phyloP scores from a whole-genome alignment of 2,888 invertebrate species.

The Meiosimyza decipiens region DNA sequence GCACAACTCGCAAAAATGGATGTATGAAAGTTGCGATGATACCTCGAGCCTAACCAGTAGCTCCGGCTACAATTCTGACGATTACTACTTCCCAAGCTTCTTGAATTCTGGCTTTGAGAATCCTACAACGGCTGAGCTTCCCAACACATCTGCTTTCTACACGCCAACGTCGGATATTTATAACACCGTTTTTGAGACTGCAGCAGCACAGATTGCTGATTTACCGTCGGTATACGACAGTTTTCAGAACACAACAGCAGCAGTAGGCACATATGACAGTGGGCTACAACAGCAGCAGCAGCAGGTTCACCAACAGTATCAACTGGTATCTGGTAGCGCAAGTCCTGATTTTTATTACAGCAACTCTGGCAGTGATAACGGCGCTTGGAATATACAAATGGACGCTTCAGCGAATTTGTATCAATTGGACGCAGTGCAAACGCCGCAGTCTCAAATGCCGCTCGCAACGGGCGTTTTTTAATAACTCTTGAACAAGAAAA shows the following conservation, averaged over 20 bases:
- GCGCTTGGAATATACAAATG: conserved; percentile 64
- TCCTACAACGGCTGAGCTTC: background rate
- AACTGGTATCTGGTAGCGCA: conserved; percentile 42
- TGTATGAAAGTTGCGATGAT: conserved; percentile 65
- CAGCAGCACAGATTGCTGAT: conserved; percentile 39
- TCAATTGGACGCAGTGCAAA: conserved; percentile 39
- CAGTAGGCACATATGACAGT: conserved; percentile 1
- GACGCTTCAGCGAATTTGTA: conserved; percentile 47
- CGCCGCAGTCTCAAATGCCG: conserved; percentile 38
- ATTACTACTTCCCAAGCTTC: conserved; percentile 56
- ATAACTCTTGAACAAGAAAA: conserved; percentile 29
- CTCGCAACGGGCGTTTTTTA: conserved; percentile 50
- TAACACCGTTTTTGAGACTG: conserved; percentile 54
- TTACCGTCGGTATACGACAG: conserved; percentile 34
- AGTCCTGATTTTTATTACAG: conserved; percentile 63
- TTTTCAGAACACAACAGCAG: conserved; percentile 2
- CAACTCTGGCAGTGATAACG: conserved; percentile 61
- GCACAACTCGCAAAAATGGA: conserved; percentile 44
- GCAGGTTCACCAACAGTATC: conserved; percentile 41
- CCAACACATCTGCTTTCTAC: conserved; percentile 5
- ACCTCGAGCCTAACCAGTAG: conserved; percentile 65
- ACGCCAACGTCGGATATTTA: conserved; percentile 56
- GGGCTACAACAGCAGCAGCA: conserved; percentile 29
- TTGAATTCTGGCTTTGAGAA: conserved; percentile 43
- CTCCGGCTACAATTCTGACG: conserved; percentile 62